Percentiles rank a stretch among this genome's conserved stretches.
Conservation (phyloP, 2,797 vertebrate species). For the Ctenochaetus hawaiiensis region DNA sequence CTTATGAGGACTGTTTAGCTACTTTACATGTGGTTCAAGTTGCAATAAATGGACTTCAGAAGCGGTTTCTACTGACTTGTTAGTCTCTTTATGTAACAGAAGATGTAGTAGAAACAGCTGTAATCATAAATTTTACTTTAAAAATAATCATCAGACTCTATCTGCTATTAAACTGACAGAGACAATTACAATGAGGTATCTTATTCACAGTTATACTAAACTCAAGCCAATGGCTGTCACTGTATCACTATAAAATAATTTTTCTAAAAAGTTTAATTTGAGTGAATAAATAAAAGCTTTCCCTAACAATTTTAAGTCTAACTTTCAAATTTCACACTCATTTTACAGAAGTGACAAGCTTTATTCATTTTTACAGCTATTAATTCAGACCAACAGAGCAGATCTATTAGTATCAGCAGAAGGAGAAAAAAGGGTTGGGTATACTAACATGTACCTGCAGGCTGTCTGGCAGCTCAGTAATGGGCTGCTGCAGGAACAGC, state of each 20-base stretch:
- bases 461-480: conserved; percentile 96
- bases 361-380: neutral
- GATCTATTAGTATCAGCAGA: neutral
- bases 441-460: conserved; percentile 97
- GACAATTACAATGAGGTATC: neutral
- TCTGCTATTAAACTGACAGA: neutral
- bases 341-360: neutral
- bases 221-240: neutral
- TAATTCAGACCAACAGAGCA: neutral
- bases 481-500: conserved; percentile 97
- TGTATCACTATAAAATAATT: neutral
- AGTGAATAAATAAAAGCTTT: no score
- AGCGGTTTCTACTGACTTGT: neutral
- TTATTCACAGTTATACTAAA: neutral
- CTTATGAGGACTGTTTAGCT: neutral
- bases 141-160: neutral
- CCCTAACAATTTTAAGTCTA: no score
- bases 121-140: neutral
- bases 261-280: neutral
- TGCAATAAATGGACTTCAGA: neutral
- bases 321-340: neutral
- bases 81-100: no score
- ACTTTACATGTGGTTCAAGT: neutral
- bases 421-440: conserved; percentile 46
- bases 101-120: neutral